A percentile compares a stretch with the other conserved stretches of the same genome.
Evolutionary conservation across 2,113 vertebrate species (phyloP).

Genomic region (Lepidothrix coronata): DNA sequence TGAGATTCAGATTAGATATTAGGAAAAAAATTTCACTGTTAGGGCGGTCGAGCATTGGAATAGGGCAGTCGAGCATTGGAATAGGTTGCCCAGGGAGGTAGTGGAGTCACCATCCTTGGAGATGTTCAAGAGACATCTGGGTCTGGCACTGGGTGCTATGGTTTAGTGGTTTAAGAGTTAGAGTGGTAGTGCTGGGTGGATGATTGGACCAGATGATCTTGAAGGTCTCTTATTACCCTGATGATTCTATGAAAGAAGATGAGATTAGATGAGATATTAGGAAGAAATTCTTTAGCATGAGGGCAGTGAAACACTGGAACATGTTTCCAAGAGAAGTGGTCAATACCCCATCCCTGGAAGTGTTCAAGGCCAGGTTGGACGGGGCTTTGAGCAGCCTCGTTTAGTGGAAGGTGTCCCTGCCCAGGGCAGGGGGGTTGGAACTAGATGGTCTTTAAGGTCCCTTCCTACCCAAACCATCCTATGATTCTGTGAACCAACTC

Average conservation of each 20-base stretch:
- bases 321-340: neutral
- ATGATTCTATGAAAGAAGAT: neutral
- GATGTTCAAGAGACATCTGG: neutral
- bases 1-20: neutral
- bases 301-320: neutral
- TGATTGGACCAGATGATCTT: too few relatives aligned
- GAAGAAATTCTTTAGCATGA: neutral
- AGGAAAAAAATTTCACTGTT: too few relatives aligned
- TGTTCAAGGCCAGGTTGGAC: neutral
- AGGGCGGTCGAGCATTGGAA: neutral
- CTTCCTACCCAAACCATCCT: neutral
- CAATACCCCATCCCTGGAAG: too few relatives aligned
- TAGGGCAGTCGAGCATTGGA: neutral
- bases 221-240: neutral
- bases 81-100: neutral
- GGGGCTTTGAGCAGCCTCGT: neutral
- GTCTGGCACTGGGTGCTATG: neutral
- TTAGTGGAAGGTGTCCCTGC: neutral
- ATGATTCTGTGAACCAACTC: neutral
- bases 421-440: rapidly evolving
- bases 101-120: neutral
- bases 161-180: neutral
- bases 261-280: neutral
- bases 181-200: neutral
- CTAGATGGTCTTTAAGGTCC: neutral